These are phyloP conservation scores for Esox masquinongy DNA, from an alignment of 2,797 vertebrate species.

Conservation along the genomic window DNA sequence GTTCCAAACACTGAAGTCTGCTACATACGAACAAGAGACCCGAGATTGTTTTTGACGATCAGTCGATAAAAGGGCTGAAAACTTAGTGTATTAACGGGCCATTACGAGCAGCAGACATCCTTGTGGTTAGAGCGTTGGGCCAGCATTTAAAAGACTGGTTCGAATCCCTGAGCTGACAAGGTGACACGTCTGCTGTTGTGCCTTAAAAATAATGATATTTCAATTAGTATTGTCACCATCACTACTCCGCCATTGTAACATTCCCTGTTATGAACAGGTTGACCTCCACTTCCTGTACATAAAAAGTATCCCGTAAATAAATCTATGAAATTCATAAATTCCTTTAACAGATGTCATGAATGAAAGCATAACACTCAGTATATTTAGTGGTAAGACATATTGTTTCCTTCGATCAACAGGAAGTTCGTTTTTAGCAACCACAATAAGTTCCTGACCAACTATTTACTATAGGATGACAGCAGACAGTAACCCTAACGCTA, in stretches of 20 bases:
- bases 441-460: conserved; percentile 26
- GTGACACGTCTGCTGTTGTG: too few species aligned
- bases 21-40: too few species aligned
- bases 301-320: neutral
- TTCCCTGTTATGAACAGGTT: neutral
- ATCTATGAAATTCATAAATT: neutral
- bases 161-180: too few species aligned
- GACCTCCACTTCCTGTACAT: neutral
- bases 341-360: neutral
- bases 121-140: too few species aligned
- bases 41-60: too few species aligned
- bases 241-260: neutral
- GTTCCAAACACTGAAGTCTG: too few species aligned
- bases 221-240: too few species aligned
- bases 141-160: too few species aligned
- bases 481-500: neutral
- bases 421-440: neutral
- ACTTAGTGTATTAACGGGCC: too few species aligned
- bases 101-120: too few species aligned
- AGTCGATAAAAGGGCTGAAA: too few species aligned
- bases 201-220: too few species aligned
- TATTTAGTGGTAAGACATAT: conserved; percentile 1
- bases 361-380: neutral
- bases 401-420: neutral
- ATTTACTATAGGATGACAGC: conserved; percentile 7